Evolutionary conservation across 2,888 invertebrate genomes (phyloP).

Genomic region (Nephrotoma guestfalica): DNA sequence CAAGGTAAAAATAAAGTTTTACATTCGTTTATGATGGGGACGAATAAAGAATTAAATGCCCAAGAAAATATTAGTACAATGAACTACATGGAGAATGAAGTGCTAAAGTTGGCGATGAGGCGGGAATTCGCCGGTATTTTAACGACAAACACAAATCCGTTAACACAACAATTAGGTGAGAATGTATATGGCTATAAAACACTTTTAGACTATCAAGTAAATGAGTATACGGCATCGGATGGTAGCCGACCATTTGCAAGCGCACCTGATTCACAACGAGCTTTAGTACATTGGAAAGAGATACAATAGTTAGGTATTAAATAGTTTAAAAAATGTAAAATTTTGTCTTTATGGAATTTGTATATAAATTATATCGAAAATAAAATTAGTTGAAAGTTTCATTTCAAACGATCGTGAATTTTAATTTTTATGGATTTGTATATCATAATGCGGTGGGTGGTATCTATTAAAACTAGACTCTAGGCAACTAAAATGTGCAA

Average conservation of each 20-base stretch:
- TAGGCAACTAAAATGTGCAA: no score
- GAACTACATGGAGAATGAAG: slow-evolving; percentile 62
- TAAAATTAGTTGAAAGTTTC: background rate
- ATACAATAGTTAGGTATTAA: background rate
- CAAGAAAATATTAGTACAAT: slow-evolving; percentile 69
- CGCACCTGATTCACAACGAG: slow-evolving; percentile 63
- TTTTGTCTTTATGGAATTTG: background rate
- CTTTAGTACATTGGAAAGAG: slow-evolving; percentile 63
- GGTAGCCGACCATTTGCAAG: slow-evolving; percentile 57
- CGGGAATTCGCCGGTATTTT: slow-evolving; percentile 59
- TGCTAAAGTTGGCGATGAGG: slow-evolving; percentile 47
- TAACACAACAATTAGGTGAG: slow-evolving; percentile 79
- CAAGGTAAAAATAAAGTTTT: slow-evolving; percentile 52
- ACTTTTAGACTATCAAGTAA: slow-evolving; percentile 65
- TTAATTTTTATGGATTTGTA: background rate
- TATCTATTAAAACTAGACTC: no score
- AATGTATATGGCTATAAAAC: slow-evolving; percentile 67
- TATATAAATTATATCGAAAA: background rate
- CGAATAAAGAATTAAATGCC: slow-evolving; percentile 44
- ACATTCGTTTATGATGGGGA: slow-evolving; percentile 83
- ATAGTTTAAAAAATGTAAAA: background rate
- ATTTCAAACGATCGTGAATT: background rate
- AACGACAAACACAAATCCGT: slow-evolving; percentile 74
- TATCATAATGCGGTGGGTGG: no score
- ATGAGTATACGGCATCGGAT: slow-evolving; percentile 56